Conservation (phyloP, 2,888 invertebrate genomes). For the Toxonevra muliebris region DNA sequence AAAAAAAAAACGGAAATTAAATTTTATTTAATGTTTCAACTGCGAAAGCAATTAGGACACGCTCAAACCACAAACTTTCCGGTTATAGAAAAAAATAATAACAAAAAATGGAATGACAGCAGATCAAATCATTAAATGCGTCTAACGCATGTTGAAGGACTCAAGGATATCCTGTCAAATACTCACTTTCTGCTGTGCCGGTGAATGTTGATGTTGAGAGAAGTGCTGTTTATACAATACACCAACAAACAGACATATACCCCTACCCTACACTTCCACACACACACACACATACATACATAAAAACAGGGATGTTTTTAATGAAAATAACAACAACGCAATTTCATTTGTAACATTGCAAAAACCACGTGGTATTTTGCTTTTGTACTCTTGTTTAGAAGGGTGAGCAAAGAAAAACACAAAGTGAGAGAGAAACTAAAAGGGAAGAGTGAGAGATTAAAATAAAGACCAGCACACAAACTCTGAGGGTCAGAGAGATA, state of each 20-base stretch:
- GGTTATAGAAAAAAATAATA: slow-evolving; percentile 12
- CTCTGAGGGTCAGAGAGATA: slow-evolving; percentile 3
- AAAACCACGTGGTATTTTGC: slow-evolving; percentile 41
- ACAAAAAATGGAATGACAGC: slow-evolving; percentile 3
- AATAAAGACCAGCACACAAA: not conserved
- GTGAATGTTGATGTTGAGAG: slow-evolving; percentile 20
- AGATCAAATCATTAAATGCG: slow-evolving; percentile 33
- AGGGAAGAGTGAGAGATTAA: too few relatives aligned
- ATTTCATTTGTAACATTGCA: slow-evolving; percentile 37
- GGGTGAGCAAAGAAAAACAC: slow-evolving; percentile 16
- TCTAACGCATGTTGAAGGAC: slow-evolving; percentile 30
- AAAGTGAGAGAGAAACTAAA: not conserved
- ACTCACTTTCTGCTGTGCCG: too few relatives aligned
- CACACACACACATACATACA: slow-evolving; percentile 4
- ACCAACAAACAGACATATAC: slow-evolving; percentile 13
- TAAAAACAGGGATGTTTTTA: slow-evolving; percentile 31
- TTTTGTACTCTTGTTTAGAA: slow-evolving; percentile 30
- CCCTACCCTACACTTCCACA: not conserved
- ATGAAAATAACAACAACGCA: slow-evolving; percentile 37
- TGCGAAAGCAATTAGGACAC: slow-evolving; percentile 47
- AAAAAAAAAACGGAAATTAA: slow-evolving; percentile 33
- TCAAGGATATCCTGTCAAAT: slow-evolving; percentile 31
- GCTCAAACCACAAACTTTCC: slow-evolving; percentile 15
- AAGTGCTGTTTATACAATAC: slow-evolving; percentile 15
- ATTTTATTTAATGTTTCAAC: slow-evolving; percentile 49